Evolutionary conservation across 2,113 vertebrate species (phyloP), one percentile per base, ranked within the genome.

Genomic region (Eurypyga helias): DNA sequence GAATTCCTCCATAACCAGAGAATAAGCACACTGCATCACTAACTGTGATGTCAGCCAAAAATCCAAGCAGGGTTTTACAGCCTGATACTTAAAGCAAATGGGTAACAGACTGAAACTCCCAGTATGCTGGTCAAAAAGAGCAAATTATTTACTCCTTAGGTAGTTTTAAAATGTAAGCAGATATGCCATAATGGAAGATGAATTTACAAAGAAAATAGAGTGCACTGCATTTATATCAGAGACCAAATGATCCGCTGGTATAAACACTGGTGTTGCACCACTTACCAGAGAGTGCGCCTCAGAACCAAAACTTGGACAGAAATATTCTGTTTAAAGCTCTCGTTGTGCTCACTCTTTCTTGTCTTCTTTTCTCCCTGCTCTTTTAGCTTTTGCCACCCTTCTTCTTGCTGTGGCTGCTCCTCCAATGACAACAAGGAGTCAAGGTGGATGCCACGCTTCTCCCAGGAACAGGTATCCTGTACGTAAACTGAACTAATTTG

Each of bases 31-130:
- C 83, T 3, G 43, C 90, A 93, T 94, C 83, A 88, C 87, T 93
- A 89, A 28, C 72, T 1, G 6, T 34, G 17, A 72, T 82, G 76
- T 86, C 80, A 97, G 90, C 94, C 93, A 96, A 95, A 94, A 96
- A 64, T 55, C n/a, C 65, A 46, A 87, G 61, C 51, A 33, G 45
- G 67, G 36, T 94, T 93, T 87, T 94, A 90, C 1, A 23, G 69
- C 79, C 58, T 84, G 61, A 78, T 95, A 95, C 87, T 93, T 95
- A 94, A 90, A 94, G 73, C 65, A 95, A 93, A 94, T 95, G 90
- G 83, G 48, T 94, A 84, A 95, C 86, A 95, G 92, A 92, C 60
- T 78, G 79, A 96, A 93, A 93, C 38, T 93, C 90, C 49, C 64
- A 77, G 51, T 46, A 66, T 70, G 67, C 33, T 38, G 86, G 85